Evolutionary conservation across 2,888 invertebrate species (phyloP).

Genomic region (Drosophila maculinotata): DNA sequence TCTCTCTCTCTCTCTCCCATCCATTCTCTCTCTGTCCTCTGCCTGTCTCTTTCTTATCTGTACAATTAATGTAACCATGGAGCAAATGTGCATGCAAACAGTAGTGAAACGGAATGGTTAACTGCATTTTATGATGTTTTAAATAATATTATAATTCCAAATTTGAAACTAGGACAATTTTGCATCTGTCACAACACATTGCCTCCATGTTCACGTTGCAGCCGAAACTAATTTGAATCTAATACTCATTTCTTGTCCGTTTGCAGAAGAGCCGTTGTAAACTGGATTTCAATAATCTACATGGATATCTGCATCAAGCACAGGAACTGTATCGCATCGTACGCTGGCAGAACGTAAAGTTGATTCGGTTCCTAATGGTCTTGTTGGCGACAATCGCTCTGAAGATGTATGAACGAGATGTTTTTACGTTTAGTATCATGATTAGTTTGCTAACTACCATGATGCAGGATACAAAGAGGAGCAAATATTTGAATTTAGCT

Average conservation of each 20-base stretch:
- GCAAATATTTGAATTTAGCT: not conserved
- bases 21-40: too few species aligned
- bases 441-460: conserved; percentile 34
- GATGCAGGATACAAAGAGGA: conserved; percentile 24
- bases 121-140: too few species aligned
- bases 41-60: too few species aligned
- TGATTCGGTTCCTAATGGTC: not conserved
- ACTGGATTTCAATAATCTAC: conserved; percentile 63
- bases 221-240: too few species aligned
- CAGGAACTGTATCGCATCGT: conserved; percentile 30
- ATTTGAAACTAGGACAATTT: too few species aligned
- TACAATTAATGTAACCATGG: too few species aligned
- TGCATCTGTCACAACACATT: too few species aligned
- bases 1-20: too few species aligned
- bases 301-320: conserved; percentile 75
- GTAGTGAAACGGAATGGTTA: too few species aligned
- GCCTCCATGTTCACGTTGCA: too few species aligned
- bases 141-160: too few species aligned
- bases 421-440: conserved; percentile 54
- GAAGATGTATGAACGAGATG: conserved; percentile 14
- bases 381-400: not conserved
- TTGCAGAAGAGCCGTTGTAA: conserved; percentile 10
- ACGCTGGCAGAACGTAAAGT: conserved; percentile 4
- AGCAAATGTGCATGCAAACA: too few species aligned
- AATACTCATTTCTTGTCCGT: not conserved